These are phyloP conservation scores for Polydrusus tereticollis DNA, from an alignment of 2,888 invertebrate species.

Conservation along the genomic window DNA sequence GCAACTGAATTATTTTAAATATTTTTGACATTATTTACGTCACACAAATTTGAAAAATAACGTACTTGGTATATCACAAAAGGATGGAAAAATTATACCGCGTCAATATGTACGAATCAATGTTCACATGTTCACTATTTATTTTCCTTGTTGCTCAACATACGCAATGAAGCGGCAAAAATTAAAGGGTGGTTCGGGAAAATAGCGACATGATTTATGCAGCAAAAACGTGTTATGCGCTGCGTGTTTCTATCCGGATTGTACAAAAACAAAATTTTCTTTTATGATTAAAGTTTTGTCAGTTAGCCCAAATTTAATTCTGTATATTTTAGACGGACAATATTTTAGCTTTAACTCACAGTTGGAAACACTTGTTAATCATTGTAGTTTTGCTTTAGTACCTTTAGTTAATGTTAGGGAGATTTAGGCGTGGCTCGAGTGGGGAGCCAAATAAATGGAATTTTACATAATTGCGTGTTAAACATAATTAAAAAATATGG, in stretches of 20 bases:
- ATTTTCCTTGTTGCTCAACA: background rate
- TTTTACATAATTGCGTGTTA: background rate
- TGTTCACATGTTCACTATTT: slow-evolving; percentile 5
- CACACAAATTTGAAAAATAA: no score
- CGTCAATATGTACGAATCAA: background rate
- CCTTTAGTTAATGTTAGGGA: no score
- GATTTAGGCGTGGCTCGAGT: no score
- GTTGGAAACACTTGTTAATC: no score
- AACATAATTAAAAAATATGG: no score
- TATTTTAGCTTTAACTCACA: no score
- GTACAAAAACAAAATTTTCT: slow-evolving; percentile 21
- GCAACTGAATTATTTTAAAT: no score
- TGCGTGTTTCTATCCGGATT: slow-evolving; percentile 14
- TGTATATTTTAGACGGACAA: background rate
- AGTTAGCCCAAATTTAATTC: background rate
- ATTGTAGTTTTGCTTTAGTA: no score
- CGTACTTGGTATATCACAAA: no score
- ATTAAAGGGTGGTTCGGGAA: slow-evolving; percentile 19
- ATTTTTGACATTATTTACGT: no score
- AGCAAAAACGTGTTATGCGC: slow-evolving; percentile 12
- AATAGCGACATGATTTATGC: slow-evolving; percentile 22
- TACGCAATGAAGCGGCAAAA: slow-evolving; percentile 12
- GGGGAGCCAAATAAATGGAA: no score
- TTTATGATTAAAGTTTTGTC: slow-evolving; percentile 25
- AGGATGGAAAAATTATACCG: background rate